Evolutionary conservation across 2,797 vertebrate species (phyloP).

Genomic region (Pseudotriccus pelzelni): DNA sequence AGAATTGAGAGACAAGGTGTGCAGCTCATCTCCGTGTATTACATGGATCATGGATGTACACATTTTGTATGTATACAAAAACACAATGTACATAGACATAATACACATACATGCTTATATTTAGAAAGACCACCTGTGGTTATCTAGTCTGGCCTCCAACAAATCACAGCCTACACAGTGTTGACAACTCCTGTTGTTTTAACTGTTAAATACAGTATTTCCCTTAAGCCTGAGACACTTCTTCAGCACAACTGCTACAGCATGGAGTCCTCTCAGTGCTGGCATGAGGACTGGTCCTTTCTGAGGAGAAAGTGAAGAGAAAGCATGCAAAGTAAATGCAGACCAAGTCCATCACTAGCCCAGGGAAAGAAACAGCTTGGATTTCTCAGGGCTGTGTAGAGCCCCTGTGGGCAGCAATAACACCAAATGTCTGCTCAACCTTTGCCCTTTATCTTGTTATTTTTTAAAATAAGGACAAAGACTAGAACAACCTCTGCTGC

Average conservation of each 20-base stretch:
- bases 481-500: background rate
- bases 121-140: background rate
- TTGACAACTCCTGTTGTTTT: background rate
- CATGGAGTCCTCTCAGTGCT: background rate
- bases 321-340: background rate
- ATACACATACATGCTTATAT: rapidly evolving
- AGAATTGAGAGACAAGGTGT: background rate
- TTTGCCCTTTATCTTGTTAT: background rate
- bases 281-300: background rate
- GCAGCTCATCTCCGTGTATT: rapidly evolving
- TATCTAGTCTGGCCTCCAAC: background rate
- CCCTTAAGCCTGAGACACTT: background rate
- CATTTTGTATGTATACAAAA: too few species aligned
- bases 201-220: background rate
- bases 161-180: background rate
- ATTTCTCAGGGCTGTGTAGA: background rate
- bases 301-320: background rate
- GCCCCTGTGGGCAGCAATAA: background rate
- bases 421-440: background rate
- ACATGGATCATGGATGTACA: background rate
- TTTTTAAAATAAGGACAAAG: background rate
- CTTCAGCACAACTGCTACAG: background rate
- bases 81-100: background rate
- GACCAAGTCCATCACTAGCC: background rate
- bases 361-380: background rate